Conservation (phyloP, 2,888 invertebrate genomes). For the Phyllotreta striolata region DNA sequence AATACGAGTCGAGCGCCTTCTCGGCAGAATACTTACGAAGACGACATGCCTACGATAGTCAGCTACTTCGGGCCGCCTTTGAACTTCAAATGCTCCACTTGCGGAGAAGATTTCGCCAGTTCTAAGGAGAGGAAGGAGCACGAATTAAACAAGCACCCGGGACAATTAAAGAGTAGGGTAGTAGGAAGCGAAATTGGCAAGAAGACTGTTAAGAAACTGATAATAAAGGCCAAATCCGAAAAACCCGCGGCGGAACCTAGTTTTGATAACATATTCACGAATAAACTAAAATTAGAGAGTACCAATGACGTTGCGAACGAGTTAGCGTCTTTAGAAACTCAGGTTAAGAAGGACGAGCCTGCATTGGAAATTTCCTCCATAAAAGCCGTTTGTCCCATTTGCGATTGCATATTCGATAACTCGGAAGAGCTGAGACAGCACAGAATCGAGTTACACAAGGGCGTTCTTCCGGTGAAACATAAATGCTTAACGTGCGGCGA, state of each 20-base stretch:
- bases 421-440: slow-evolving; percentile 59
- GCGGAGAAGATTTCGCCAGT: slow-evolving; percentile 67
- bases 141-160: slow-evolving; percentile 65
- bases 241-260: slow-evolving; percentile 56
- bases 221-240: slow-evolving; percentile 53
- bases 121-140: slow-evolving; percentile 72
- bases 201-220: slow-evolving; percentile 55
- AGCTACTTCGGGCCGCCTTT: slow-evolving; percentile 58
- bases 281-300: slow-evolving; percentile 54
- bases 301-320: slow-evolving; percentile 54
- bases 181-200: slow-evolving; percentile 52
- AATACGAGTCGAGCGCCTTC: slow-evolving; percentile 27
- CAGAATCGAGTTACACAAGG: slow-evolving; percentile 62
- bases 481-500: slow-evolving; percentile 72
- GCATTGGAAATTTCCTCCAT: slow-evolving; percentile 34
- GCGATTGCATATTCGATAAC: slow-evolving; percentile 52
- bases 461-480: slow-evolving; percentile 54
- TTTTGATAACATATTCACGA: slow-evolving; percentile 59
- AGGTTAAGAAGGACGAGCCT: slow-evolving; percentile 39
- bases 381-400: slow-evolving; percentile 52
- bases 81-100: slow-evolving; percentile 67
- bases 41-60: slow-evolving; percentile 51
- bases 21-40: slow-evolving; percentile 31
- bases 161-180: slow-evolving; percentile 52
- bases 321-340: slow-evolving; percentile 37